Percentiles rank a stretch among this genome's conserved stretches.
phyloP scores from a whole-genome alignment of 2,797 vertebrate species.

The Babyrousa celebensis region DNA sequence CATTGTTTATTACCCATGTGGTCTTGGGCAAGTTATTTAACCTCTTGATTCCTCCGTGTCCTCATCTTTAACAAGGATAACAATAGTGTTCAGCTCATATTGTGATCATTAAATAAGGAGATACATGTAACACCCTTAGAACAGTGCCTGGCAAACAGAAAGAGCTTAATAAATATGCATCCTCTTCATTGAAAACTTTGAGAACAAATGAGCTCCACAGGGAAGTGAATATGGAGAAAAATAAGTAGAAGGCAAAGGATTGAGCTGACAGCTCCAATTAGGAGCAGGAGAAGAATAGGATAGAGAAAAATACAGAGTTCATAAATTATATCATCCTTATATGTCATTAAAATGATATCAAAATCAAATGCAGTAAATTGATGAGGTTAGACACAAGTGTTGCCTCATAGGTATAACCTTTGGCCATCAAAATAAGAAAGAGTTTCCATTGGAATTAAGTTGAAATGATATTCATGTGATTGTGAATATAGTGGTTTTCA shows the following conservation, averaged over 20 bases:
- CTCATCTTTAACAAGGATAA: background rate
- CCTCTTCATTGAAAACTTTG: background rate
- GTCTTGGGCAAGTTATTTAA: background rate
- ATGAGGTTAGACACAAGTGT: slow-evolving; percentile 14
- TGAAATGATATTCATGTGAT: slow-evolving; percentile 19
- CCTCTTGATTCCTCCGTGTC: background rate
- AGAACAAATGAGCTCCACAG: slow-evolving; percentile 31
- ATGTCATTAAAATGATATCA: slow-evolving; percentile 5
- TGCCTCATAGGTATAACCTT: background rate
- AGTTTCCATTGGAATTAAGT: slow-evolving; percentile 20
- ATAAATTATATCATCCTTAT: slow-evolving; percentile 2
- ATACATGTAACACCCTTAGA: background rate
- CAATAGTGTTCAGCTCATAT: background rate
- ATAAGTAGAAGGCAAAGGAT: slow-evolving; percentile 33
- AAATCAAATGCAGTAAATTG: slow-evolving; percentile 36
- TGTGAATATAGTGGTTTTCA: slow-evolving; percentile 43
- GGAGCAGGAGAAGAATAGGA: background rate
- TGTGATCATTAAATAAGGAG: slow-evolving; percentile 55
- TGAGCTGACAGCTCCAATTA: background rate
- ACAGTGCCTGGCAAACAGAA: background rate
- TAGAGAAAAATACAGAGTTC: slow-evolving; percentile 38
- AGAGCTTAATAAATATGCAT: background rate
- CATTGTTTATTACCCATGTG: background rate
- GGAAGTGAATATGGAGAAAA: slow-evolving; percentile 7
- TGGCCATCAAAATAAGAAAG: slow-evolving; percentile 21